phyloP scores from a whole-genome alignment of 2,797 vertebrate species.

The Alosa sapidissima region DNA sequence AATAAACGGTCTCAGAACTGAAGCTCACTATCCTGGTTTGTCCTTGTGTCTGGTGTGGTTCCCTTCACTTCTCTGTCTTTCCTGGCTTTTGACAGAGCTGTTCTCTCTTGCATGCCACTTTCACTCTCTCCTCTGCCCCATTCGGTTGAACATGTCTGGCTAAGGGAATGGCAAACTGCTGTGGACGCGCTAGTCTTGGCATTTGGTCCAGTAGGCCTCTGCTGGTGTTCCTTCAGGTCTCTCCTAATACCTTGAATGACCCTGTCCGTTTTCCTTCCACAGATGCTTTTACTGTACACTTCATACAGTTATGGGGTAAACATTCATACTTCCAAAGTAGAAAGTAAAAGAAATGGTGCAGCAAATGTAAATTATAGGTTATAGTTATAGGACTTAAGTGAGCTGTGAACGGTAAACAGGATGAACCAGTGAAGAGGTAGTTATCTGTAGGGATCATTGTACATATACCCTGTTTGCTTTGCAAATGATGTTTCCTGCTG shows the following conservation, averaged over 20 bases:
- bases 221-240: not conserved
- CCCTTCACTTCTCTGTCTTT: constrained; percentile 46
- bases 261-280: not conserved
- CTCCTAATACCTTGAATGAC: not conserved
- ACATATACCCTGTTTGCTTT: not conserved
- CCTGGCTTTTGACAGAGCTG: not conserved
- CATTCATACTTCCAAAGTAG: not conserved
- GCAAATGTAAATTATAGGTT: no score
- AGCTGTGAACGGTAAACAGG: no score
- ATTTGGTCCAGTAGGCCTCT: not conserved
- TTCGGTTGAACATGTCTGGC: not conserved
- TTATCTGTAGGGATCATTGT: not conserved
- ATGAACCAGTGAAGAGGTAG: not conserved
- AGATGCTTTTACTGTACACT: not conserved
- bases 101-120: constrained; percentile 25
- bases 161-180: not conserved
- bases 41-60: constrained; percentile 65
- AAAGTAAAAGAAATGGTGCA: not conserved
- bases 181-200: not conserved
- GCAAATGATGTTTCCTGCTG: not conserved
- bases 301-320: not conserved
- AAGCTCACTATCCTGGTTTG: constrained; percentile 76
- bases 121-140: constrained; percentile 20
- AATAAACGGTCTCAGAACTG: constrained; percentile 78
- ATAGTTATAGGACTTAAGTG: no score